These are phyloP conservation scores for Stenoptilia bipunctidactyla DNA, from an alignment of 2,888 invertebrate genomes.

Conservation along the genomic window DNA sequence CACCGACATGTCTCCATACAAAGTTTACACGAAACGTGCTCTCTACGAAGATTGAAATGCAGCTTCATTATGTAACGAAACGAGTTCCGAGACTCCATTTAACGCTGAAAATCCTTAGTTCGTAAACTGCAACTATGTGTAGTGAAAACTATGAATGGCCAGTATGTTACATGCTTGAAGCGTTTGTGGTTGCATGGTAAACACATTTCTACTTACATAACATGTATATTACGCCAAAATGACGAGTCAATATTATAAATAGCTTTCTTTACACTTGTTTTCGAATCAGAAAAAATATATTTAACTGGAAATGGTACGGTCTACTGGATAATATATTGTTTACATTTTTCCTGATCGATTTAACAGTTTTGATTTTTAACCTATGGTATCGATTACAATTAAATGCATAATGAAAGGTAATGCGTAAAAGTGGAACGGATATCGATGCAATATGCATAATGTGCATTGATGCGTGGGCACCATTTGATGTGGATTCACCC, in stretches of 20 bases:
- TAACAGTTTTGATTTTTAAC: too few species aligned
- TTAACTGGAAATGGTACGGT: too few species aligned
- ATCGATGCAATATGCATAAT: conserved; percentile 36
- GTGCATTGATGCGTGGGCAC: conserved; percentile 45
- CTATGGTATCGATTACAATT: conserved; percentile 1
- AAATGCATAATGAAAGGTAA: conserved; percentile 19
- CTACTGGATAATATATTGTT: too few species aligned
- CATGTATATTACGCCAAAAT: too few species aligned
- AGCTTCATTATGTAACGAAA: conserved; percentile 17
- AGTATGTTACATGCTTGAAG: too few species aligned
- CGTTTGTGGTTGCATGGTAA: too few species aligned
- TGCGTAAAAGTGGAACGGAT: conserved; percentile 61
- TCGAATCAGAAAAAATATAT: too few species aligned
- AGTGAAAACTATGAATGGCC: neutral
- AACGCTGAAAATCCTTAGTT: neutral
- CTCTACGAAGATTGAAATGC: conserved; percentile 47
- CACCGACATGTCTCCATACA: conserved; percentile 43
- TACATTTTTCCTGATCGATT: too few species aligned
- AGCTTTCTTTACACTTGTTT: too few species aligned
- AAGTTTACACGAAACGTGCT: conserved; percentile 48
- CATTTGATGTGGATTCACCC: conserved; percentile 18
- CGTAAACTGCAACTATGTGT: neutral
- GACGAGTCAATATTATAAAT: too few species aligned
- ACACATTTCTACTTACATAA: too few species aligned
- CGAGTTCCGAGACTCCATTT: conserved; percentile 7